These are phyloP conservation scores for Conus ventricosus DNA, from an alignment of 1,140 invertebrate genomes.

Conservation along the genomic window DNA sequence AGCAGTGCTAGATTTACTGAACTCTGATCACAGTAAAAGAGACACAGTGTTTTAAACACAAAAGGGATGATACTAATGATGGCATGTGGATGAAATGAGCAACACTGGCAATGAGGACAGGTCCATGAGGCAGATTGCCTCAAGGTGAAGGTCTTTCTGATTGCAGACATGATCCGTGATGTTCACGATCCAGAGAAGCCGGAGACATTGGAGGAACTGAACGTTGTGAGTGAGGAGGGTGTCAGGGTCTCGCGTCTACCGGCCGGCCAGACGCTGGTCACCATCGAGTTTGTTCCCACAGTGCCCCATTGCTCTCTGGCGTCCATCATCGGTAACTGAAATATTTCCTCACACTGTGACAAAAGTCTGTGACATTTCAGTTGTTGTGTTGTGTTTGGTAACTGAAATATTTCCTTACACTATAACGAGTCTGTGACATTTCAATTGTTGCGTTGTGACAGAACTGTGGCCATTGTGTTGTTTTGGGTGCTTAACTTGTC, in stretches of 20 bases:
- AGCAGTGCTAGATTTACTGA: no score
- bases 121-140: neutral
- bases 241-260: constrained; percentile 79
- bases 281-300: constrained; percentile 95
- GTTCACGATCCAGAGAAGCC: constrained; percentile 99
- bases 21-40: no score
- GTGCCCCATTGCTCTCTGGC: constrained; percentile 99
- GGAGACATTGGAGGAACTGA: constrained; percentile 94
- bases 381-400: no score
- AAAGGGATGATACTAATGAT: neutral
- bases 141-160: neutral
- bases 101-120: neutral
- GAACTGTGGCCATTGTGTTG: no score
- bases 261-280: constrained; percentile 70
- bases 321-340: constrained; percentile 87
- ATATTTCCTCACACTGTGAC: neutral
- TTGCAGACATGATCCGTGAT: constrained; percentile 82
- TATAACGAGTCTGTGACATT: no score
- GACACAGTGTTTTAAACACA: no score
- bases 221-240: constrained; percentile 91
- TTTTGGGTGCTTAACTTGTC: no score
- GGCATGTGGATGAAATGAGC: neutral
- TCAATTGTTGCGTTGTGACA: no score
- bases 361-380: neutral
- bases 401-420: no score